Evolutionary conservation across 2,113 vertebrate genomes (phyloP), one percentile per base, ranked within the genome.

Genomic region (Hippocampus abdominalis): DNA sequence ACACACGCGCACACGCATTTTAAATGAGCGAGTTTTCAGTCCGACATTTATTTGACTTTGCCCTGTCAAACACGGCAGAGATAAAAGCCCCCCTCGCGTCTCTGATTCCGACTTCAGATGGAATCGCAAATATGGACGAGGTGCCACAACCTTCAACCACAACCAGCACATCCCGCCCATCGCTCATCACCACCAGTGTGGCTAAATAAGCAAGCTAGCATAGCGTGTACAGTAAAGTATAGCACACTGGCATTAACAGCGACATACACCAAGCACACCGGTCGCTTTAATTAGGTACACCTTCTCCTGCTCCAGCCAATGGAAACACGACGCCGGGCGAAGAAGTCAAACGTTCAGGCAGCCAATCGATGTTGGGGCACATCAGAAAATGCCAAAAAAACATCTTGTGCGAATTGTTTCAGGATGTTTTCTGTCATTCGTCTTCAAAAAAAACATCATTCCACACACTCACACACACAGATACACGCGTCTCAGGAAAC

Each of bases 21-120:
- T 64, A 76, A 76, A 84, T 85, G 62, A 70, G 73, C 23, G 56
- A 71, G 53, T 44, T 82, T 76, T 74, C 21, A 74, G 59, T 48
- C 71, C 62, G 56, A 71, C 13, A 66, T 68, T 44, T 72, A 72
- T 82, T 77, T 75, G 75, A 56, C 73, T 80, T 61, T 64, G 54
- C 69, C 70, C 66, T 65, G 72, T 56, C 23, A 21, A 71, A 42
- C 39, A 21, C 46, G 11, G 13, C 12, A 20, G n/a, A 57, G 61
- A 78, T 78, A 62, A 79, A 72, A 82, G 65, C 27, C 27, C 66
- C 5, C 39, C 60, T 4, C 44, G 54, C 44, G 27, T 64, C 65
- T 68, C 67, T 68, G 25, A 70, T 73, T 49, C 27, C 64, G 36
- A 62, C 72, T 66, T 77, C 57, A 71, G 46, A 77, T 60, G 46